Percentiles rank a stretch among this genome's conserved stretches.
Evolutionary conservation across 2,797 vertebrate species (phyloP).

Genomic region (Acropternis orthonyx): DNA sequence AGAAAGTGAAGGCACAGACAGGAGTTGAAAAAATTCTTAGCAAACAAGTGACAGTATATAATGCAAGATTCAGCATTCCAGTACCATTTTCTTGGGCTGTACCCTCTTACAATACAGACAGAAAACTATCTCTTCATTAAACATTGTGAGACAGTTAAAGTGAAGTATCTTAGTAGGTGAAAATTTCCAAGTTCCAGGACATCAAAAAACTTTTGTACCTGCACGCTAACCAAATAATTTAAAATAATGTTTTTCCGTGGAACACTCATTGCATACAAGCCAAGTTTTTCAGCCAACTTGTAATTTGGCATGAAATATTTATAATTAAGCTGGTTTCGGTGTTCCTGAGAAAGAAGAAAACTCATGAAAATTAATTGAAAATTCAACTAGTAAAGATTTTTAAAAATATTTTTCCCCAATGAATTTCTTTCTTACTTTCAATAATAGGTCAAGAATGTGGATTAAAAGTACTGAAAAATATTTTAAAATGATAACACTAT

Average conservation of each 20-base stretch:
- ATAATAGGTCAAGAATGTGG: not conserved
- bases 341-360: not conserved
- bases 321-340: not conserved
- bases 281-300: not conserved
- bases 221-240: not conserved
- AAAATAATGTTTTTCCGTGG: not conserved
- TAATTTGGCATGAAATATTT: not conserved
- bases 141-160: not conserved
- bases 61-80: not conserved
- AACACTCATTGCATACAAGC: not conserved
- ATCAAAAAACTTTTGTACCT: not conserved
- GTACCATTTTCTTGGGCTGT: not conserved
- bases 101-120: not conserved
- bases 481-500: not conserved
- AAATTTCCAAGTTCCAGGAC: not conserved
- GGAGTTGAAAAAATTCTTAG: not conserved
- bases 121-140: not conserved
- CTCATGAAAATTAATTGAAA: not conserved
- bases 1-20: not conserved
- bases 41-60: not conserved
- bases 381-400: not conserved
- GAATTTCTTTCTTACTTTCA: not conserved
- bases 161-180: not conserved
- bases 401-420: not conserved
- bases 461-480: slow-evolving; percentile 1